Percentiles rank a stretch among this genome's conserved stretches.
These are phyloP conservation scores for Gastrophryne carolinensis DNA, from an alignment of 2,797 vertebrate genomes.

Conservation along the genomic window DNA sequence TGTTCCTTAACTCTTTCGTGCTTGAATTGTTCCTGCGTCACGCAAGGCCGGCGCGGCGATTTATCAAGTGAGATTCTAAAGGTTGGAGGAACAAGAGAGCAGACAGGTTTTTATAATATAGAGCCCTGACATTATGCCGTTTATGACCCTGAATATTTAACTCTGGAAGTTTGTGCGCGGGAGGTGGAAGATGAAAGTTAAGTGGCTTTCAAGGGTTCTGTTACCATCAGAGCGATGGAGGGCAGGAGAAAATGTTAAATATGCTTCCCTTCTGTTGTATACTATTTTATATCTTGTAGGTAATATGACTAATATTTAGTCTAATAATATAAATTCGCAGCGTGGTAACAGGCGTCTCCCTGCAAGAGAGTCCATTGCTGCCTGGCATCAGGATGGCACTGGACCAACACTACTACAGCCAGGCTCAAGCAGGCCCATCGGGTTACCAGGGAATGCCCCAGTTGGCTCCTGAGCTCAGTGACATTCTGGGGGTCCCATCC, in stretches of 20 bases:
- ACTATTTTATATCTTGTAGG: too few relatives aligned
- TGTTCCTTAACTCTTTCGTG: not conserved
- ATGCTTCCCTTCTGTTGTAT: too few relatives aligned
- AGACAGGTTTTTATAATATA: not conserved
- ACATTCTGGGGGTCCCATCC: too few relatives aligned
- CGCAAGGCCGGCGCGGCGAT: not conserved
- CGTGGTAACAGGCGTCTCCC: too few relatives aligned
- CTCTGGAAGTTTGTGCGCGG: not conserved
- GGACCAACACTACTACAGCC: too few relatives aligned
- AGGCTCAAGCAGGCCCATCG: too few relatives aligned
- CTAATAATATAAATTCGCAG: too few relatives aligned
- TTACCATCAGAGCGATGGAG: slow-evolving; percentile 9
- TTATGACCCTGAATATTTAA: slow-evolving; percentile 18
- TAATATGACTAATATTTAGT: too few relatives aligned
- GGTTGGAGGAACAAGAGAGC: not conserved
- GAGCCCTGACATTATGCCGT: not conserved
- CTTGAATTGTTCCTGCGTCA: not conserved
- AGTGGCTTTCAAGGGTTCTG: not conserved
- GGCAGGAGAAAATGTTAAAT: not conserved
- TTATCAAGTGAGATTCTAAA: not conserved
- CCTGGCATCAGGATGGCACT: too few relatives aligned
- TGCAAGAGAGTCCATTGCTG: too few relatives aligned
- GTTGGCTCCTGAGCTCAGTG: too few relatives aligned
- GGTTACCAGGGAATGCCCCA: too few relatives aligned
- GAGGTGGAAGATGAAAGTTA: not conserved